Conservation (phyloP, 2,888 invertebrate genomes). For the Agrenia bidenticulata region DNA sequence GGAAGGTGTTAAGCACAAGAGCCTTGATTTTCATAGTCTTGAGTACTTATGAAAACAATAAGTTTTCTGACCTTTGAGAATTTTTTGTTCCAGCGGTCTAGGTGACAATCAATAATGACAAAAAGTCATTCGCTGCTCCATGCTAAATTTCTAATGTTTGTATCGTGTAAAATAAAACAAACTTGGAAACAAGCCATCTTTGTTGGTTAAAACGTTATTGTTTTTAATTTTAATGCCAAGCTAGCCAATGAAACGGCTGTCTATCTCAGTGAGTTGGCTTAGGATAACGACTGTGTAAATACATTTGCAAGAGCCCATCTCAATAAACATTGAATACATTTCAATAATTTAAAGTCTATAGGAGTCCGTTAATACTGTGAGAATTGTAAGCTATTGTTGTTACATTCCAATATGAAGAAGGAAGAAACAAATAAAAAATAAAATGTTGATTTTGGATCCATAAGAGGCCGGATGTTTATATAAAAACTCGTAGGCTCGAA, state of each 20-base stretch:
- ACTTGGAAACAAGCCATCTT: conserved; percentile 16
- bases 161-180: too few relatives aligned
- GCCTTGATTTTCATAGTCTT: too few relatives aligned
- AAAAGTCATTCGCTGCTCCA: too few relatives aligned
- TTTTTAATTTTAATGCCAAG: conserved; percentile 10
- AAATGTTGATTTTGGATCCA: conserved; percentile 9
- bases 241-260: conserved; percentile 6
- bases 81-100: too few relatives aligned
- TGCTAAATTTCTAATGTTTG: too few relatives aligned
- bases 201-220: conserved; percentile 1
- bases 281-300: conserved; percentile 19
- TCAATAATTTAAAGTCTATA: too few relatives aligned
- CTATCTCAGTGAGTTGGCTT: not conserved
- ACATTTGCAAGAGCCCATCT: not conserved
- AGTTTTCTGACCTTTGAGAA: too few relatives aligned
- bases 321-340: too few relatives aligned
- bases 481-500: conserved; percentile 3
- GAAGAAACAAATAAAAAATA: conserved; percentile 23
- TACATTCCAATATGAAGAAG: conserved; percentile 31
- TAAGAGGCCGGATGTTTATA: conserved; percentile 20
- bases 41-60: too few relatives aligned
- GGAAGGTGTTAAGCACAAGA: too few relatives aligned
- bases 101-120: too few relatives aligned
- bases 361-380: not conserved
- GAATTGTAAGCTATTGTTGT: conserved; percentile 22